Conservation (phyloP, 2,113 vertebrate genomes). For the Tenebrosternarchus preto region DNA sequence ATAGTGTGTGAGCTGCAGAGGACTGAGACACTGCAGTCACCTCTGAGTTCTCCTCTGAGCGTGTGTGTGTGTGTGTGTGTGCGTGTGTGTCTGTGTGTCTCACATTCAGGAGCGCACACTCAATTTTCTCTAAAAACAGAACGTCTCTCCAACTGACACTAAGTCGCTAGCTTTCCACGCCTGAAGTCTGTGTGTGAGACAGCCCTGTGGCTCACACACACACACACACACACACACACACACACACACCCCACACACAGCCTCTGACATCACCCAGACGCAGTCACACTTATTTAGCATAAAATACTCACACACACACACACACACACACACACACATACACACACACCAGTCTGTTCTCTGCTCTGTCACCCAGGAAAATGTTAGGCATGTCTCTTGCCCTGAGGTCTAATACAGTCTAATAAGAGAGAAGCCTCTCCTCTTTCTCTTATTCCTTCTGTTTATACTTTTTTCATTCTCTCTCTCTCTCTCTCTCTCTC, state of each 20-base stretch:
- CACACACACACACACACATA: no score
- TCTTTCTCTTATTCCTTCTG: conserved; percentile 34
- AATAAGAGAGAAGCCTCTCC: background rate
- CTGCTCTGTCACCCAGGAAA: background rate
- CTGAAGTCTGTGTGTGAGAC: background rate
- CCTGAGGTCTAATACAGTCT: conserved; percentile 9
- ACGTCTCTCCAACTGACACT: conserved; percentile 11
- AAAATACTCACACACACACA: background rate
- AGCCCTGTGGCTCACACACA: background rate
- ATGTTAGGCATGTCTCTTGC: background rate
- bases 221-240: background rate
- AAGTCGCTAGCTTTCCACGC: background rate
- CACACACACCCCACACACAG: background rate
- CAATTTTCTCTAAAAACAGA: conserved; percentile 13
- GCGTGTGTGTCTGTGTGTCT: no score
- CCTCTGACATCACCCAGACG: background rate
- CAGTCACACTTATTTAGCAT: conserved; percentile 1
- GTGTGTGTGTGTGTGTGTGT: no score
- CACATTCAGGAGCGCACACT: background rate
- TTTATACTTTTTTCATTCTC: no score
- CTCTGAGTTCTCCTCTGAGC: conserved; percentile 39
- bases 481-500: conserved; percentile 18
- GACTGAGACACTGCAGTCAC: conserved; percentile 56
- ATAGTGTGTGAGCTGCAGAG: conserved; percentile 59
- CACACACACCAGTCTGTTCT: background rate